Conservation (phyloP, 2,888 invertebrate species). For the Phyllotreta striolata region DNA sequence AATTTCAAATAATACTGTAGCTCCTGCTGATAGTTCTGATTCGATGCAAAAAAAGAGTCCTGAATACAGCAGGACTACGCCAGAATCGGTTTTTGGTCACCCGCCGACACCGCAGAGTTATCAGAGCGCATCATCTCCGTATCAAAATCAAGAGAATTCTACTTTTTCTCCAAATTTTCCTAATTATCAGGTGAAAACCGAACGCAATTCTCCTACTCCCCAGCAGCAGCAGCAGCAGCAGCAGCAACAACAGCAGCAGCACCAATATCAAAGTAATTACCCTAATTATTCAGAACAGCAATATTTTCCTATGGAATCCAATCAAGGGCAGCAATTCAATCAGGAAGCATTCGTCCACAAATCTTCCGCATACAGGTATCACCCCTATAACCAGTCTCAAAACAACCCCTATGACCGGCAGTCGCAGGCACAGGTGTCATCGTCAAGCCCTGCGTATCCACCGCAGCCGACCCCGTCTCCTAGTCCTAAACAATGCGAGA, state of each 20-base stretch:
- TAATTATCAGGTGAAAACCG: slow-evolving; percentile 56
- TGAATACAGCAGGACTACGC: slow-evolving; percentile 66
- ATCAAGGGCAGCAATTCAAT: slow-evolving; percentile 57
- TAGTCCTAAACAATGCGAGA: slow-evolving; percentile 81
- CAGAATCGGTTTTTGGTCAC: slow-evolving; percentile 69
- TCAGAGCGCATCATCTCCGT: slow-evolving; percentile 73
- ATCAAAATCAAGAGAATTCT: slow-evolving; percentile 68
- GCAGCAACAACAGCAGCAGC: slow-evolving; percentile 36
- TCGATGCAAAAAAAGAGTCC: slow-evolving; percentile 70
- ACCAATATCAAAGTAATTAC: slow-evolving; percentile 49
- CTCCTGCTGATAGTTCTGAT: slow-evolving; percentile 81
- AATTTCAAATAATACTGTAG: slow-evolving; percentile 65
- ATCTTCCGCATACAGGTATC: slow-evolving; percentile 56
- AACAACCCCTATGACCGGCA: slow-evolving; percentile 62
- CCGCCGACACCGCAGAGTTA: slow-evolving; percentile 73
- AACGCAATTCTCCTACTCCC: slow-evolving; percentile 62
- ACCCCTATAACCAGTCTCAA: slow-evolving; percentile 61
- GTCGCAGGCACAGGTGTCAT: slow-evolving; percentile 55
- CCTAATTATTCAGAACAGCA: slow-evolving; percentile 49
- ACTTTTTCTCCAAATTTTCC: slow-evolving; percentile 64
- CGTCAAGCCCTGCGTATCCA: slow-evolving; percentile 66
- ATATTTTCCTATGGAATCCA: slow-evolving; percentile 54
- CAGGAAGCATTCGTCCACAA: slow-evolving; percentile 57
- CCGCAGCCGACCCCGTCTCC: slow-evolving; percentile 76
- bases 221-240: slow-evolving; percentile 43